Conservation (phyloP, 2,797 vertebrate genomes). For the Apodemus agrarius region DNA sequence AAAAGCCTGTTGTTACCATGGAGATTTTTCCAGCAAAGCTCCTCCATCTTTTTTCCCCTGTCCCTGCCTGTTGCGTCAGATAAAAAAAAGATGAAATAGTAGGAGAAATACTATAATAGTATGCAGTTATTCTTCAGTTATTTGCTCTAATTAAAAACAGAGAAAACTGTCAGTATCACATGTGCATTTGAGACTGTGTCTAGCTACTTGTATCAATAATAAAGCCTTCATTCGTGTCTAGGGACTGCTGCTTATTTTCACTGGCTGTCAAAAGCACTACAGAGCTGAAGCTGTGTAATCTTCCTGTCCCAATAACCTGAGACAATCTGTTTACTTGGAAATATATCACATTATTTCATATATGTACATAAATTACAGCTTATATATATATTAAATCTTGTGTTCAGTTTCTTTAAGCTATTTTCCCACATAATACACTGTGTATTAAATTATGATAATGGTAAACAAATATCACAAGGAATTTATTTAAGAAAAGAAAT, state of each 20-base stretch:
- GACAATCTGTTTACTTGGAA: accelerated
- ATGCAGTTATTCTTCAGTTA: background rate
- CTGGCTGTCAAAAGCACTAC: background rate
- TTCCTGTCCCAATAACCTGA: background rate
- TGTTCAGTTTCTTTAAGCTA: background rate
- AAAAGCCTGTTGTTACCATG: background rate
- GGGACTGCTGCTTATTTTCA: background rate
- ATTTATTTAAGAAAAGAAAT: background rate
- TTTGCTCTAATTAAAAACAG: background rate
- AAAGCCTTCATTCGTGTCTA: background rate
- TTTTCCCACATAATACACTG: background rate
- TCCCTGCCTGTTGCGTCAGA: background rate
- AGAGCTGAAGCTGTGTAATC: background rate
- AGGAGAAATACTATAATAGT: background rate
- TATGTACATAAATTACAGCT: background rate
- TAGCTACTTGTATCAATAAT: background rate
- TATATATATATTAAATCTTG: background rate
- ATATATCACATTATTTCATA: background rate
- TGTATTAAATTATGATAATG: background rate
- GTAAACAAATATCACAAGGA: background rate
- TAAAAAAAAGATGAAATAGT: background rate
- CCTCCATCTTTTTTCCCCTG: background rate
- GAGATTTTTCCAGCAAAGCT: background rate
- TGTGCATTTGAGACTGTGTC: background rate
- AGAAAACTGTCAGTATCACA: background rate